Percentiles rank a stretch among this genome's conserved stretches.
Conservation (phyloP, 2,113 vertebrate genomes). For the Anser cygnoides region DNA sequence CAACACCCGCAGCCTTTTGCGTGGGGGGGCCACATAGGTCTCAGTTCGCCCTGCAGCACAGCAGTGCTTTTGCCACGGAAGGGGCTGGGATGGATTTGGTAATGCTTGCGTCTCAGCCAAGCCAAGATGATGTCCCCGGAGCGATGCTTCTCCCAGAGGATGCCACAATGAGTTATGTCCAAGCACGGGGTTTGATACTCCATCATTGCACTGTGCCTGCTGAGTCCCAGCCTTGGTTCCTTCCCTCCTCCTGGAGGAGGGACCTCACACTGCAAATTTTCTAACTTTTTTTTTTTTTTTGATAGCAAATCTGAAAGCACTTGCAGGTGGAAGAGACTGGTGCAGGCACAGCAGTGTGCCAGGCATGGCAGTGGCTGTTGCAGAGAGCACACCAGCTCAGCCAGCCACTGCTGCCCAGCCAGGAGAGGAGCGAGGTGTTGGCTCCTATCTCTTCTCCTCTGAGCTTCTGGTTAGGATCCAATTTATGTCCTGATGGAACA, state of each 20-base stretch:
- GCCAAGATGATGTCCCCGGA: neutral
- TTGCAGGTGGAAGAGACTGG: neutral
- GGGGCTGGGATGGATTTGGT: neutral
- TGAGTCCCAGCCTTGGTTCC: neutral
- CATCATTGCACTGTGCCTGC: neutral
- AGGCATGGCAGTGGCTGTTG: neutral
- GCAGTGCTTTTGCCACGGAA: neutral
- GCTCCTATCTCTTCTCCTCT: neutral
- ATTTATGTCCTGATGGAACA: neutral
- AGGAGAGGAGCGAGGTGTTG: neutral
- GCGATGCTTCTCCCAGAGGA: neutral
- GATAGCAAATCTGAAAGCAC: neutral
- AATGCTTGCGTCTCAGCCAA: neutral
- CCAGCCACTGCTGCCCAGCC: neutral
- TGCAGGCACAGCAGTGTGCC: neutral
- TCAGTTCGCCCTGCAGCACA: neutral
- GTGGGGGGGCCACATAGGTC: neutral
- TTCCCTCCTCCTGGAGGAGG: neutral
- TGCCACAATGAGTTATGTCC: neutral
- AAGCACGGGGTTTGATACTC: neutral
- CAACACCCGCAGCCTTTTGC: too few relatives aligned
- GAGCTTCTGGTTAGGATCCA: neutral
- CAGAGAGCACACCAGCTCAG: neutral
- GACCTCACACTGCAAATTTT: neutral
- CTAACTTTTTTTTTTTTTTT: neutral